Evolutionary conservation across 2,113 vertebrate genomes (phyloP).

Genomic region (Tyto alba): DNA sequence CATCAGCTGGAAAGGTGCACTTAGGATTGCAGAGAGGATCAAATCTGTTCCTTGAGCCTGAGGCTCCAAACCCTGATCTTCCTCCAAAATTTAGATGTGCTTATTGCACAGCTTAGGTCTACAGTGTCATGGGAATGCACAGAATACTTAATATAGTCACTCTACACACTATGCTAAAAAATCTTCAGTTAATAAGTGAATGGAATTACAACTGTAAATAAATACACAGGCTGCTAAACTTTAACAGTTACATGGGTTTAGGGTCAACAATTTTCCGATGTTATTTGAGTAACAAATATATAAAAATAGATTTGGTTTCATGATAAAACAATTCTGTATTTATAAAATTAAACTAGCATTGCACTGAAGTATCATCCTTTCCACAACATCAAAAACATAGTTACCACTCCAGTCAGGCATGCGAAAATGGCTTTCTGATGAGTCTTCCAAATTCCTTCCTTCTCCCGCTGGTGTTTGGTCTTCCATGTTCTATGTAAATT

Average conservation of each 20-base stretch:
- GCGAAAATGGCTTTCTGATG: not conserved
- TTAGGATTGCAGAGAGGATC: not conserved
- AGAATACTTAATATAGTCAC: not conserved
- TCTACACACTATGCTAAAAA: not conserved
- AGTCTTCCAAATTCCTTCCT: not conserved
- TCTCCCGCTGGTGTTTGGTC: not conserved
- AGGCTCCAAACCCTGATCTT: not conserved
- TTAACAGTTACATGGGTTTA: not conserved
- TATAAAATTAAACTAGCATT: slow-evolving; percentile 1
- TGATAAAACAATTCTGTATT: not conserved
- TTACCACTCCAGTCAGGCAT: not conserved
- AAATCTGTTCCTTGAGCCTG: not conserved
- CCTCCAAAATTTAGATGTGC: not conserved
- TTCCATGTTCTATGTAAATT: not conserved
- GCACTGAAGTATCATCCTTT: not conserved
- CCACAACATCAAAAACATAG: not conserved
- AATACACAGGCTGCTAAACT: not conserved
- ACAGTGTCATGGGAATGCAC: not conserved
- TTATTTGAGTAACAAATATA: not conserved
- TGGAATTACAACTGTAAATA: not conserved
- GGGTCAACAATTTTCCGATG: not conserved
- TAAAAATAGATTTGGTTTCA: not conserved
- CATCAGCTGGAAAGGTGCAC: not conserved
- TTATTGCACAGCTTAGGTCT: not conserved
- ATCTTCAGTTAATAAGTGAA: not conserved